Percentiles rank a stretch among this genome's conserved stretches.
Conservation (phyloP, 2,888 invertebrate genomes). For the Yponomeuta cagnagella region DNA sequence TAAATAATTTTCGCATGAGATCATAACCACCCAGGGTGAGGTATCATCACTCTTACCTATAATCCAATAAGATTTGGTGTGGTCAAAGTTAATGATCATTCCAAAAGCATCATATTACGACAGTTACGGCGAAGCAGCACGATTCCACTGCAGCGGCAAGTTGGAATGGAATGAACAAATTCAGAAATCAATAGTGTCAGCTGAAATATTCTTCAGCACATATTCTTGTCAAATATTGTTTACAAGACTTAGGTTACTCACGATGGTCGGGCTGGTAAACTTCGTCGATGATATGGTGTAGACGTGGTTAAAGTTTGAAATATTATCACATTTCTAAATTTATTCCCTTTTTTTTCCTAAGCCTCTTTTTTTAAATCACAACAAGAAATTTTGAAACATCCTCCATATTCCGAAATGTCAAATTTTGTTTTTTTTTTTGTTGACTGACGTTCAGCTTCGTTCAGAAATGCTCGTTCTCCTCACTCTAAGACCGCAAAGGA, state of each 20-base stretch:
- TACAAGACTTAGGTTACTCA: conserved; percentile 41
- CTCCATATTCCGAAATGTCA: not conserved
- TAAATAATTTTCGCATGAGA: not conserved
- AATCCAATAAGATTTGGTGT: not conserved
- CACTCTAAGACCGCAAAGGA: not conserved
- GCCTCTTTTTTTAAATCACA: conserved; percentile 9
- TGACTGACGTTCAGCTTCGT: not conserved
- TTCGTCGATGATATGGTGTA: conserved; percentile 39
- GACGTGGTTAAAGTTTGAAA: conserved; percentile 28
- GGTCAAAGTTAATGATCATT: not conserved
- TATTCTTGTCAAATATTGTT: conserved; percentile 2
- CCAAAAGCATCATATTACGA: not conserved
- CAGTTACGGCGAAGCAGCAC: not conserved
- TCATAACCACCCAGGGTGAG: not conserved
- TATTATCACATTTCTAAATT: conserved; percentile 59
- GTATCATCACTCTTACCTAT: not conserved
- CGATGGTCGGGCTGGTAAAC: conserved; percentile 40
- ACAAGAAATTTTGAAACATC: conserved; percentile 5
- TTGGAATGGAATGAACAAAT: not conserved
- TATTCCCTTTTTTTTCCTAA: not conserved
- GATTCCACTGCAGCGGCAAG: not conserved
- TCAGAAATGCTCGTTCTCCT: not conserved
- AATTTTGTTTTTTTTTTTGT: not conserved
- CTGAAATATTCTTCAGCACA: not conserved
- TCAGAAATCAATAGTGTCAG: not conserved